phyloP scores from a whole-genome alignment of 2,113 vertebrate species.

The Aspidoscelis tigris region DNA sequence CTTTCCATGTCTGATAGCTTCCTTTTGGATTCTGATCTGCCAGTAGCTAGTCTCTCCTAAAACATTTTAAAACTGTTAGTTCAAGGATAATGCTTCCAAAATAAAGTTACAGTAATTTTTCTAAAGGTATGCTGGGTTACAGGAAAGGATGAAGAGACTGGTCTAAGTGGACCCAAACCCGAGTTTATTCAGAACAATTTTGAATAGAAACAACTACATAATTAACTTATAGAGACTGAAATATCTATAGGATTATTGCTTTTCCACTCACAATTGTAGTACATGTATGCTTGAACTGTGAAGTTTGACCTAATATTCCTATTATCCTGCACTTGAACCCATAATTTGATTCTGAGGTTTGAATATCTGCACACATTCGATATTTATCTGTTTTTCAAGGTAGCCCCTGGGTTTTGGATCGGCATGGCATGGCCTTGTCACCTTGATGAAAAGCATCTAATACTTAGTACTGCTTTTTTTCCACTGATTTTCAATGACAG shows the following conservation, averaged over 20 bases:
- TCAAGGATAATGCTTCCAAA: neutral
- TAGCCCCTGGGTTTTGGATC: neutral
- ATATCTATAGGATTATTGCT: too few species aligned
- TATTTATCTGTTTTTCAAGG: constrained; percentile 5
- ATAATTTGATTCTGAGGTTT: neutral
- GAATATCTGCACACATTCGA: neutral
- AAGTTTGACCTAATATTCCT: neutral
- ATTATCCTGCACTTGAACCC: neutral
- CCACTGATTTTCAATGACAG: neutral
- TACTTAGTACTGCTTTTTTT: neutral
- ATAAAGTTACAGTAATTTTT: neutral
- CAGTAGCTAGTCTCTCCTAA: neutral
- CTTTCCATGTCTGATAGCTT: neutral
- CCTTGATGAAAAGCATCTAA: neutral
- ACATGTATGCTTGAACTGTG: neutral
- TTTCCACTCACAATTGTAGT: too few species aligned
- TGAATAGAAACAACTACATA: neutral
- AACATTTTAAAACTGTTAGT: neutral
- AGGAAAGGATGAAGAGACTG: neutral
- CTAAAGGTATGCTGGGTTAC: neutral
- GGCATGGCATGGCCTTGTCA: neutral
- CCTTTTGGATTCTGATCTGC: neutral
- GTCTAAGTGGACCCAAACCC: too few species aligned
- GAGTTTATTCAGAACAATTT: neutral
- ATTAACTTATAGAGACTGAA: too few species aligned